Conservation (phyloP, 2,797 vertebrate genomes). For the Clarias pachynema region DNA sequence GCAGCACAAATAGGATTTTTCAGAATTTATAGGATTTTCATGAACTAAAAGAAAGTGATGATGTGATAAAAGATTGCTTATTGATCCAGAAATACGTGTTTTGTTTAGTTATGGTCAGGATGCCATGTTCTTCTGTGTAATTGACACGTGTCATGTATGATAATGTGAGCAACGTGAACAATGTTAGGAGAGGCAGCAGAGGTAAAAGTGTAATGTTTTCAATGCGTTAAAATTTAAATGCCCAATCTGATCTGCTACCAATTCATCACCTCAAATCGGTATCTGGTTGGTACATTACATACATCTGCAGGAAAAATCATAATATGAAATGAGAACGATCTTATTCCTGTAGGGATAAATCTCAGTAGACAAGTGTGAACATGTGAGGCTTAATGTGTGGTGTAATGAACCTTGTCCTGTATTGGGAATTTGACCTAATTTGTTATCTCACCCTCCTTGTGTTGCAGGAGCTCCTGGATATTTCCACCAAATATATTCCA, state of each 20-base stretch:
- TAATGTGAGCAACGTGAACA: background rate
- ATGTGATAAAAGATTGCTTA: too few relatives aligned
- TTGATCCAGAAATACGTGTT: too few relatives aligned
- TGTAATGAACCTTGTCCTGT: constrained; percentile 34
- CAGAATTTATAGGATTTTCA: background rate
- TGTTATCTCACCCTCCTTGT: constrained; percentile 31
- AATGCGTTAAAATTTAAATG: too few relatives aligned
- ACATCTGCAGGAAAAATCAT: background rate
- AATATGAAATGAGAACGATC: background rate
- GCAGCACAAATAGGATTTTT: background rate
- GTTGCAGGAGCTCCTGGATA: constrained; percentile 63
- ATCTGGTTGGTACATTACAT: background rate
- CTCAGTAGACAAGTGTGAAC: background rate
- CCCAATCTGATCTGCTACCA: background rate
- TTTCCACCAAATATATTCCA: constrained; percentile 64
- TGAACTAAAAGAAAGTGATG: too few relatives aligned
- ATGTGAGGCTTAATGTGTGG: background rate
- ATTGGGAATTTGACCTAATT: constrained; percentile 28
- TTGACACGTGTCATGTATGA: background rate
- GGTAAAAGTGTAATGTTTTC: background rate
- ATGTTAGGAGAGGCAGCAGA: background rate
- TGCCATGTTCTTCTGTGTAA: background rate
- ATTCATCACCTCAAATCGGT: background rate
- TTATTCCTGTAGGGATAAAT: background rate
- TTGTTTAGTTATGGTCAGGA: background rate